Conservation (phyloP, 2,797 vertebrate genomes). For the Enoplosus armatus region DNA sequence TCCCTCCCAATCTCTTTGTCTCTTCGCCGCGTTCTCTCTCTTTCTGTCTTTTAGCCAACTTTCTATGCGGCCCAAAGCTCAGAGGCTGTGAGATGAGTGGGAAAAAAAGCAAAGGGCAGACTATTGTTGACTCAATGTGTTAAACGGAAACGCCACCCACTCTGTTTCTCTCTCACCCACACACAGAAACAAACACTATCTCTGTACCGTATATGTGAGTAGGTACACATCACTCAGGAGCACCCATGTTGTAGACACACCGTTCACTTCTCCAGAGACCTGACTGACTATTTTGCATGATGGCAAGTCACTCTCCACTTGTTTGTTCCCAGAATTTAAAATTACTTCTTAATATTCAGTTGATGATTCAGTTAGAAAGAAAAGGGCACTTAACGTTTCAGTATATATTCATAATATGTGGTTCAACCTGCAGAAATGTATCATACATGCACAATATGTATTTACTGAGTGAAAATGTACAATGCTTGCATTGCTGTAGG, state of each 20-base stretch:
- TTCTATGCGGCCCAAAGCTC: conserved; percentile 28
- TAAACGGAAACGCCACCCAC: background rate
- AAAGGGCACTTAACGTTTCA: background rate
- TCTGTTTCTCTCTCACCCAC: conserved; percentile 4
- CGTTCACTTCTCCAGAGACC: background rate
- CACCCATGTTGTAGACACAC: conserved; percentile 7
- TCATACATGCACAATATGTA: background rate
- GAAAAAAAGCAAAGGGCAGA: conserved; percentile 5
- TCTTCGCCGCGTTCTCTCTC: conserved; percentile 21
- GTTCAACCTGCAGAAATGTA: background rate
- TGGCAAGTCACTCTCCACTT: conserved; percentile 40
- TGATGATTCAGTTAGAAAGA: conserved; percentile 1
- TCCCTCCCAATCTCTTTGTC: conserved; percentile 45
- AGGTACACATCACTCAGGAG: background rate
- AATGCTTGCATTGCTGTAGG: background rate
- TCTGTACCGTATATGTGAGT: background rate
- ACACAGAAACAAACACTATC: conserved; percentile 5
- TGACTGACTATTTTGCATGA: background rate
- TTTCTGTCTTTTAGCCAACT: conserved; percentile 42
- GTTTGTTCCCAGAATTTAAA: conserved; percentile 10
- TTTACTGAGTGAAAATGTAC: background rate
- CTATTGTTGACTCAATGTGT: background rate
- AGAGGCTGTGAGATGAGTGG: conserved; percentile 20
- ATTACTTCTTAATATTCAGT: background rate
- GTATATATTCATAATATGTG: background rate